Percentiles rank a stretch among this genome's conserved stretches.
These are phyloP conservation scores for Cirrhinus mrigala DNA, from an alignment of 2,797 vertebrate genomes.

Conservation along the genomic window DNA sequence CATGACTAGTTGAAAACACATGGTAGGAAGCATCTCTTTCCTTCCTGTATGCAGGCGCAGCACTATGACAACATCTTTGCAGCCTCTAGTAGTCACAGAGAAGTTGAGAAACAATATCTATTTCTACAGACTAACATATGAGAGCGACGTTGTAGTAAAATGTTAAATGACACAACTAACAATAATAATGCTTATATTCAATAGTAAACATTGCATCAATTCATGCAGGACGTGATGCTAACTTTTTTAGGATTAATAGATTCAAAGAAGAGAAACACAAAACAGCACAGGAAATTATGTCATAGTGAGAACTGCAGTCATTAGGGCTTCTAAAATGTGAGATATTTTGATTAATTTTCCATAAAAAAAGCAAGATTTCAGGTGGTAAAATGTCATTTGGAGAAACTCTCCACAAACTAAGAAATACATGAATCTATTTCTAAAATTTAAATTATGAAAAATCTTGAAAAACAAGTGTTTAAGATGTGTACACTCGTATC, in stretches of 20 bases:
- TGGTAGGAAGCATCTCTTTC: constrained; percentile 59
- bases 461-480: too few relatives aligned
- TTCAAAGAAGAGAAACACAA: not conserved
- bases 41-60: constrained; percentile 60
- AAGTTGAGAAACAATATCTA: not conserved
- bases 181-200: not conserved
- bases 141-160: too few relatives aligned
- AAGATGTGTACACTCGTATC: too few relatives aligned
- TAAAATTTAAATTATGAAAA: too few relatives aligned
- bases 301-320: not conserved
- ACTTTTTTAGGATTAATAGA: not conserved
- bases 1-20: constrained; percentile 18
- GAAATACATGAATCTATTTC: too few relatives aligned
- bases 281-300: not conserved
- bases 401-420: not conserved
- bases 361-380: not conserved
- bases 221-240: not conserved
- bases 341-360: not conserved
- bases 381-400: not conserved
- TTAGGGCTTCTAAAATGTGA: not conserved
- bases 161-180: not conserved
- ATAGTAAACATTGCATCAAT: not conserved
- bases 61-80: constrained; percentile 46
- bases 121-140: not conserved
- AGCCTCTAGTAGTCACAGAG: not conserved